A percentile compares a stretch with the other conserved stretches of the same genome.
These are phyloP conservation scores for Sussaba pulchella DNA, from an alignment of 2,888 invertebrate genomes.

Conservation along the genomic window DNA sequence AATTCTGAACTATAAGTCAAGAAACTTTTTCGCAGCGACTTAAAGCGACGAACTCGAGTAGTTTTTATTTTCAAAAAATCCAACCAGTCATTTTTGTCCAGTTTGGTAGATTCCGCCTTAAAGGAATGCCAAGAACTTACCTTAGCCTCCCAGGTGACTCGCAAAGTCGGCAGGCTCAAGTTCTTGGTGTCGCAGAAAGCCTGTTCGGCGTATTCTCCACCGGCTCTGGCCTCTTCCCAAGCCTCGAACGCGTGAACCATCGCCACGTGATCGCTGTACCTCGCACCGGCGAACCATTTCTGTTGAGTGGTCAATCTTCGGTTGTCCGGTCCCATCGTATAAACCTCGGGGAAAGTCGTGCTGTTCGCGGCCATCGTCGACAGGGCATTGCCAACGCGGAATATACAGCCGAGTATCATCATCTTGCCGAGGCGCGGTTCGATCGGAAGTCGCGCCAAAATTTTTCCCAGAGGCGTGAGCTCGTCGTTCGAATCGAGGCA, in stretches of 20 bases:
- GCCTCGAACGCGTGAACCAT: conserved; percentile 96
- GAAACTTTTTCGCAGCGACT: too few relatives aligned
- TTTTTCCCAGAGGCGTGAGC: conserved; percentile 96
- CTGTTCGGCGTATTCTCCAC: conserved; percentile 91
- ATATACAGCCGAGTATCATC: conserved; percentile 97
- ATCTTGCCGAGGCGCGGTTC: conserved; percentile 99
- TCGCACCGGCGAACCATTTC: conserved; percentile 93
- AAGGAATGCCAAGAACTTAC: conserved; percentile 73
- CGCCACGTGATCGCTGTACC: conserved; percentile 97
- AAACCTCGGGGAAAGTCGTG: conserved; percentile 98
- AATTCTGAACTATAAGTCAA: too few relatives aligned
- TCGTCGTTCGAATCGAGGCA: conserved; percentile 95
- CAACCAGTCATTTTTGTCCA: too few relatives aligned
- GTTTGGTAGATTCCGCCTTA: too few relatives aligned
- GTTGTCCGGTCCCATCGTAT: conserved; percentile 91
- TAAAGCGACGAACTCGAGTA: too few relatives aligned
- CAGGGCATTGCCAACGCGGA: conserved; percentile 95
- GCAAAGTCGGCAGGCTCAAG: conserved; percentile 94
- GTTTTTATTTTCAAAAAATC: too few relatives aligned
- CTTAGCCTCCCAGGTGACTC: conserved; percentile 97
- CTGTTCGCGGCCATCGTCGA: conserved; percentile 98
- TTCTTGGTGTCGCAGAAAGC: conserved; percentile 97
- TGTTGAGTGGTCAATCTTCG: conserved; percentile 93
- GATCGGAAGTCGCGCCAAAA: conserved; percentile 97
- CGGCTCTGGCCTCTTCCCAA: conserved; percentile 89